Evolutionary conservation across 2,888 invertebrate species (phyloP), one percentile per base, ranked within the genome.

Genomic region (Noctua comes): DNA sequence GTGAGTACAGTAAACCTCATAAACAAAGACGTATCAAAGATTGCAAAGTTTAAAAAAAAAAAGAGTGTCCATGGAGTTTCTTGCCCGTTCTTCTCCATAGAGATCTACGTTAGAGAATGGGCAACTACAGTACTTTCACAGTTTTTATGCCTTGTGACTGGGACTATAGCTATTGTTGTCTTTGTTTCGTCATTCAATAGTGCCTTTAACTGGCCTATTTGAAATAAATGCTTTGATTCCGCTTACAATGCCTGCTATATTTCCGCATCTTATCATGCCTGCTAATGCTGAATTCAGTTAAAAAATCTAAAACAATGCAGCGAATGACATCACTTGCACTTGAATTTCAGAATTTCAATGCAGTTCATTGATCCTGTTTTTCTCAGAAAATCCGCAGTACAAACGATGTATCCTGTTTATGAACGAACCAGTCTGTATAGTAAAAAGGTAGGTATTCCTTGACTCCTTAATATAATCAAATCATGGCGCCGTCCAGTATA

Each of bases 391-490:
- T 62, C 8, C 57, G 24, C 66, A 27, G 6, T 70, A 46, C 48
- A 21, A 27, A 40, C 27, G 66, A 43, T n/a, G 18, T n/a, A 21
- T 27, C n/a, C 40, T 78, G n/a, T 57, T 46, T 78, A 57, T 27
- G 8, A 46, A 66, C 8, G 13, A 65, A n/a, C 11, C 13, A 43
- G 16, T 43, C 40, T 74, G 24, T 40, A n/a, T 59, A n/a, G 4
- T 40, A 7, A 40, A 11, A 0, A 73, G 21, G 24, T 83, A 40
- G 59, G 46, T 83, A 71, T 68, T 57, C 8, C 48, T 69, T 27
- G 54, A 31, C 8, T 69, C 54, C n/a, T n/a, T 73, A 79, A 71
- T 74, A 59, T 73, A 73, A 85, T 73, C 70, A 68, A 57, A 80
- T 51, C 24, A 31, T 68, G 40, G 46, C 64, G 73, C 68, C 68